These are phyloP conservation scores for Orthosia cruda DNA, from an alignment of 2,888 invertebrate genomes.

Conservation along the genomic window DNA sequence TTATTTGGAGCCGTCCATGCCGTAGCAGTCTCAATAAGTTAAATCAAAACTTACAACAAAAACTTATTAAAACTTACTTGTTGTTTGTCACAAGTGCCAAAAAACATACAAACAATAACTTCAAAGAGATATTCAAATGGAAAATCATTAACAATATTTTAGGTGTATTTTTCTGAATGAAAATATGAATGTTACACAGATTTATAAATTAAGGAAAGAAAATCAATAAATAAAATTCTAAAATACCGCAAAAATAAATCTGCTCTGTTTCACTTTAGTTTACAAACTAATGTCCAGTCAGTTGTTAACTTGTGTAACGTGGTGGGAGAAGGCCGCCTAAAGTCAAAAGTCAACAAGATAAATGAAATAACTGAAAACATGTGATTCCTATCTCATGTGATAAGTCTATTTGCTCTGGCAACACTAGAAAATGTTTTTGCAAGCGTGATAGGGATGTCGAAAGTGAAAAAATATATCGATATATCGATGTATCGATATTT, in stretches of 20 bases:
- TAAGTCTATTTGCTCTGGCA: conserved; percentile 58
- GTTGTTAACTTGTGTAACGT: conserved; percentile 23
- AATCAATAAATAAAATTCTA: neutral
- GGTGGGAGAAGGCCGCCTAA: conserved; percentile 67
- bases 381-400: conserved; percentile 43
- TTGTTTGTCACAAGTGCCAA: neutral
- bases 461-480: too few relatives aligned
- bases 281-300: conserved; percentile 55
- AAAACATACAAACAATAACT: neutral
- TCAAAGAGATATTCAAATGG: neutral
- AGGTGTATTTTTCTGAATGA: neutral
- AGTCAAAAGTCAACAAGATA: conserved; percentile 87
- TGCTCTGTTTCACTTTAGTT: conserved; percentile 49
- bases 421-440: conserved; percentile 31
- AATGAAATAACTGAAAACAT: conserved; percentile 62
- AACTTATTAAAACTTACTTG: conserved; percentile 2
- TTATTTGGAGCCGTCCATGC: too few relatives aligned
- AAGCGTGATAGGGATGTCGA: too few relatives aligned
- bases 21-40: too few relatives aligned
- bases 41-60: neutral
- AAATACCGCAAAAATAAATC: neutral
- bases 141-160: neutral
- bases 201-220: neutral
- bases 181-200: neutral
- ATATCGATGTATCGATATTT: too few relatives aligned